phyloP scores from a whole-genome alignment of 1,140 invertebrate genomes.

The Neotoxoptera formosana region DNA sequence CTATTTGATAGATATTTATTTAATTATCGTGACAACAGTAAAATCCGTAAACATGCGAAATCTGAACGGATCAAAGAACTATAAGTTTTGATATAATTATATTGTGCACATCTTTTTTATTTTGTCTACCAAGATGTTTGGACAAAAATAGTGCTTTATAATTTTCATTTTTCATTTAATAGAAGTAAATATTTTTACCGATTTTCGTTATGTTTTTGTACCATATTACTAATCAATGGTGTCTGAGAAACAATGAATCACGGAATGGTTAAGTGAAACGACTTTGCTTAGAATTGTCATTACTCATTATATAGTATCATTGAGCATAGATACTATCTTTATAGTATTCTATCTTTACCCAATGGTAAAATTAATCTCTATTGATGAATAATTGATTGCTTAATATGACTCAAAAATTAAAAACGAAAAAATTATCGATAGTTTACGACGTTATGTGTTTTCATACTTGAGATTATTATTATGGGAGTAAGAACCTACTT shows the following conservation, averaged over 20 bases:
- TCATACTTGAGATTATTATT: background rate
- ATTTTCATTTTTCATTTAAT: too few species aligned
- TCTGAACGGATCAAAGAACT: too few species aligned
- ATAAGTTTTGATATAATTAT: too few species aligned
- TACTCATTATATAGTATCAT: background rate
- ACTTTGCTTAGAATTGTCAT: background rate
- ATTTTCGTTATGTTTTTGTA: too few species aligned
- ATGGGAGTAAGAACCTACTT: background rate
- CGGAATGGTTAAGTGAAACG: background rate
- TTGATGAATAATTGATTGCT: background rate
- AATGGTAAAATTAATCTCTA: too few species aligned
- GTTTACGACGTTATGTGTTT: background rate
- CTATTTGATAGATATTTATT: background rate
- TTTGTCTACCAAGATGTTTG: too few species aligned
- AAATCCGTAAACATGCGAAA: too few species aligned
- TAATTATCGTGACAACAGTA: background rate
- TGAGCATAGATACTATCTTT: background rate
- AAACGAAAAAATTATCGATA: background rate
- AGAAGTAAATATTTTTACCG: too few species aligned
- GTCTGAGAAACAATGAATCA: background rate
- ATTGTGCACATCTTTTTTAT: too few species aligned
- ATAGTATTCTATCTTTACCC: too few species aligned
- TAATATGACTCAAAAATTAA: background rate
- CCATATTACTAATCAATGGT: background rate
- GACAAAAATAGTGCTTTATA: too few species aligned